These are phyloP conservation scores for Pseudopodoces humilis DNA, from an alignment of 2,113 vertebrate genomes.

Conservation along the genomic window DNA sequence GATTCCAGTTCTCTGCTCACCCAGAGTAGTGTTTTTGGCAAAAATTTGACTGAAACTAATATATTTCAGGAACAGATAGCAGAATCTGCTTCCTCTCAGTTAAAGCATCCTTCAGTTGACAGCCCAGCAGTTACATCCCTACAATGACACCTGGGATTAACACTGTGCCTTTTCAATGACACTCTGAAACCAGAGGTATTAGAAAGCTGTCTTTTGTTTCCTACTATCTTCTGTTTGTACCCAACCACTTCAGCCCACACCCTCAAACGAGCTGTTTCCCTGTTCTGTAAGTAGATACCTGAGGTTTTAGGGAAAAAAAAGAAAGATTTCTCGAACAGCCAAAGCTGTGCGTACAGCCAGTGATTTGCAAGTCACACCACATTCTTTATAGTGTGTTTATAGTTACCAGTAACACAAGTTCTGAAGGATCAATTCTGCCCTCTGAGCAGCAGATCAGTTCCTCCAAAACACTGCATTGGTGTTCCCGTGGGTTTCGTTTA, in stretches of 20 bases:
- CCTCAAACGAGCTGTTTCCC: not conserved
- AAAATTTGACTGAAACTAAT: not conserved
- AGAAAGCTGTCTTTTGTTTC: not conserved
- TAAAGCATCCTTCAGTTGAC: not conserved
- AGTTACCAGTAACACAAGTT: not conserved
- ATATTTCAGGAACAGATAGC: not conserved
- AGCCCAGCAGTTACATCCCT: not conserved
- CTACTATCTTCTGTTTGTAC: not conserved
- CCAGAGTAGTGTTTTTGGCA: not conserved
- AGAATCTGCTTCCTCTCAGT: not conserved
- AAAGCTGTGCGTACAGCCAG: not conserved
- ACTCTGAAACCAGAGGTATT: not conserved
- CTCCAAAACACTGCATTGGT: not conserved
- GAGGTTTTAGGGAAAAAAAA: not conserved
- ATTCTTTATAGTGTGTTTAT: not conserved
- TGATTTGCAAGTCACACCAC: not conserved
- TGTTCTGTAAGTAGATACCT: not conserved
- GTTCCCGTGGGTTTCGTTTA: not conserved
- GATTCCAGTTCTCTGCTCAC: not conserved
- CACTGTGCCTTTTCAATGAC: not conserved
- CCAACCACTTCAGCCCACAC: not conserved
- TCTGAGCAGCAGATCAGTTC: not conserved
- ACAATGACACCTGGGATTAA: not conserved
- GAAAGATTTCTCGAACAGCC: not conserved
- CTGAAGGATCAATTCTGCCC: not conserved